Conservation (phyloP, 2,888 invertebrate genomes). For the Caenorhabditis japonica region DNA sequence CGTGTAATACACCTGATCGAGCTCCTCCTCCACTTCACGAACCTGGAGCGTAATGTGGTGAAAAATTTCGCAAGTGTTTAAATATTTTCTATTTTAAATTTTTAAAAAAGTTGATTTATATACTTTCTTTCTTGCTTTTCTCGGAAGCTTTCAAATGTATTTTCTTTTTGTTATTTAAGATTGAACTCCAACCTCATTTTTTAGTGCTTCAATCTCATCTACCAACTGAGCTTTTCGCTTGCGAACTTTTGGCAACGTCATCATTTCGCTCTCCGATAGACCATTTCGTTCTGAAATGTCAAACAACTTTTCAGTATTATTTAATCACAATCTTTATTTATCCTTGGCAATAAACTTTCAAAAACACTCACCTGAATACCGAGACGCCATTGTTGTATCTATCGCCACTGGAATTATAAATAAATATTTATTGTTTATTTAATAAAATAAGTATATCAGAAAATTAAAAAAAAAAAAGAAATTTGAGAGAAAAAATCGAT, state of each 20-base stretch:
- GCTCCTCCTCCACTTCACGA: slow-evolving; percentile 59
- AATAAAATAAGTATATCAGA: too few relatives aligned
- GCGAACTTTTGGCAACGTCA: slow-evolving; percentile 56
- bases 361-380: slow-evolving; percentile 28
- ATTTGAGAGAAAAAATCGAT: too few relatives aligned
- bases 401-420: too few relatives aligned
- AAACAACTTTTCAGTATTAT: too few relatives aligned
- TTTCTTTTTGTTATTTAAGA: neutral
- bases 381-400: slow-evolving; percentile 21
- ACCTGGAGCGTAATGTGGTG: slow-evolving; percentile 38
- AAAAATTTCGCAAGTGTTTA: slow-evolving; percentile 6
- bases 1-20: slow-evolving; percentile 66
- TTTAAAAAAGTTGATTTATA: slow-evolving; percentile 1
- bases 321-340: too few relatives aligned
- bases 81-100: neutral
- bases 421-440: too few relatives aligned
- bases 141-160: too few relatives aligned
- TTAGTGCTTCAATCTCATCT: slow-evolving; percentile 63
- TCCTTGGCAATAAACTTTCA: too few relatives aligned
- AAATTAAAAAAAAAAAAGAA: neutral
- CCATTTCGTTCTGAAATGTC: slow-evolving; percentile 43
- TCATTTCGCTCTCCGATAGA: slow-evolving; percentile 53
- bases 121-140: slow-evolving; percentile 22
- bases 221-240: slow-evolving; percentile 66
- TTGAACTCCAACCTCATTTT: slow-evolving; percentile 52